Evolutionary conservation across 2,113 vertebrate genomes (phyloP).

Genomic region (Origma solitaria): DNA sequence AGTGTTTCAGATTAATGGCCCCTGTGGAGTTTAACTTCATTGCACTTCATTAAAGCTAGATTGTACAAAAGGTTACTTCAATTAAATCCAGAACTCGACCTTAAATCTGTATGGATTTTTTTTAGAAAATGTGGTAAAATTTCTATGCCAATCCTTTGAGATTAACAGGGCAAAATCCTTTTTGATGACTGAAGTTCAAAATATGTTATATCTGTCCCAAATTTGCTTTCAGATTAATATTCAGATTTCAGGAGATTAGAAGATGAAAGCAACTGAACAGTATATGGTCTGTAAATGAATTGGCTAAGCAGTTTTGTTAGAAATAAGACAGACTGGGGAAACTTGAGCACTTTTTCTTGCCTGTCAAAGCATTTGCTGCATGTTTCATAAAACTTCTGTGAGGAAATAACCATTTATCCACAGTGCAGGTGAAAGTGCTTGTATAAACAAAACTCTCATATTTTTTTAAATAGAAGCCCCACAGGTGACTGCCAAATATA

Average conservation of each 20-base stretch:
- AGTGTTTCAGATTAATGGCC: slow-evolving; percentile 83
- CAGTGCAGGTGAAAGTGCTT: not conserved
- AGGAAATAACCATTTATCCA: not conserved
- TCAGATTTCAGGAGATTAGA: slow-evolving; percentile 61
- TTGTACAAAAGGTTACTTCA: slow-evolving; percentile 84
- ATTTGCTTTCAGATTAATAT: slow-evolving; percentile 40
- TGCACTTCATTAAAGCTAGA: slow-evolving; percentile 82
- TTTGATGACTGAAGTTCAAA: slow-evolving; percentile 41
- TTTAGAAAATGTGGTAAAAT: slow-evolving; percentile 75
- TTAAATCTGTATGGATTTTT: slow-evolving; percentile 75
- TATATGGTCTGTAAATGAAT: slow-evolving; percentile 28
- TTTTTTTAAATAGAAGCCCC: not conserved
- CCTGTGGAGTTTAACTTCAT: slow-evolving; percentile 80
- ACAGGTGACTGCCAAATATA: not conserved
- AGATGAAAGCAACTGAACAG: slow-evolving; percentile 31
- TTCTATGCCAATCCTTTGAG: slow-evolving; percentile 68
- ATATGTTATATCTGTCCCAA: slow-evolving; percentile 24
- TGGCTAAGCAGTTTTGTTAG: not conserved
- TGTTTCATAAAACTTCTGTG: not conserved
- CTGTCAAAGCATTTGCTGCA: not conserved
- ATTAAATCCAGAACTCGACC: slow-evolving; percentile 77
- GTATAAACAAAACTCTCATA: not conserved
- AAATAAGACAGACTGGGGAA: not conserved
- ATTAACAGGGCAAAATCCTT: slow-evolving; percentile 70
- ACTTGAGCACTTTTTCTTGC: not conserved